Evolutionary conservation across 2,888 invertebrate species (phyloP).

Genomic region (Pteria penguin): DNA sequence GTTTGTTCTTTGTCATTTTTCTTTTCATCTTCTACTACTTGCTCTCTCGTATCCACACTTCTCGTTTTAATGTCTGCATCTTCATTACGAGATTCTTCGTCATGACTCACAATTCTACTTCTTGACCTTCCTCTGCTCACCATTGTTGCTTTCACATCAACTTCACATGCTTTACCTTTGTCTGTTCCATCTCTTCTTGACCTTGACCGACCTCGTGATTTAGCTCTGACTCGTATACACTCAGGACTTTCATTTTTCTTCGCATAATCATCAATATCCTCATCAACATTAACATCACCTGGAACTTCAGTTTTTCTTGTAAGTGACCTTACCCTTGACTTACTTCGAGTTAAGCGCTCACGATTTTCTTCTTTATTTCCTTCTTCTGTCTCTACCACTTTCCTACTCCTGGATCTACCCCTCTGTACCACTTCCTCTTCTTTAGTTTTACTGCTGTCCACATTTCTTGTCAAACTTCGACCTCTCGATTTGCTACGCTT

Average conservation of each 20-base stretch:
- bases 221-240: not conserved
- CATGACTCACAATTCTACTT: no score
- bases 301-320: conserved; percentile 3
- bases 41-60: no score
- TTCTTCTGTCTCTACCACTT: not conserved
- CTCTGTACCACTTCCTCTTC: not conserved
- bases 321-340: conserved; percentile 6
- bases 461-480: not conserved
- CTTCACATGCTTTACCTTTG: no score
- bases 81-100: not conserved
- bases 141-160: no score
- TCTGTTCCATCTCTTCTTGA: no score
- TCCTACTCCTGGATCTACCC: not conserved
- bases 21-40: no score
- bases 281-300: not conserved
- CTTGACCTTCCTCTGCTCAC: no score
- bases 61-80: no score
- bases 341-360: conserved; percentile 13
- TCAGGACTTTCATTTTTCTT: not conserved
- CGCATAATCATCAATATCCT: not conserved
- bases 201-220: conserved; percentile 20
- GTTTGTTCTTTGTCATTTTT: no score
- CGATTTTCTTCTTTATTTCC: not conserved
- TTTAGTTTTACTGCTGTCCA: not conserved
- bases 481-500: not conserved